phyloP scores from a whole-genome alignment of 2,113 vertebrate species.

The Notarius lentiginosus region DNA sequence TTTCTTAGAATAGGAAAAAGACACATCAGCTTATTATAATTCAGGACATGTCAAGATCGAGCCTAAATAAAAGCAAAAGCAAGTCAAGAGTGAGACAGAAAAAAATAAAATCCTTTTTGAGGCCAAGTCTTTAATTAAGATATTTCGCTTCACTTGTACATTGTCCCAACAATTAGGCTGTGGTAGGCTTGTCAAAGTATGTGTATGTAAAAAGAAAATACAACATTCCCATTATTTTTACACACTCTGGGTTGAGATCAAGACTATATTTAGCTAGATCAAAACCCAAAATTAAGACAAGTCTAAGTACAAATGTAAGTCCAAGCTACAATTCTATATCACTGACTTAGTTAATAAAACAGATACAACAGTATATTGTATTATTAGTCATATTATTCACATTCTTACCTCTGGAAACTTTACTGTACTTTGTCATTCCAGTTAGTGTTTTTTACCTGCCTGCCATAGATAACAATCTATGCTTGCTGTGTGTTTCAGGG shows the following conservation, averaged over 20 bases:
- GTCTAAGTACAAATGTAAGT: background rate
- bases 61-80: background rate
- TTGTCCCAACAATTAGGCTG: background rate
- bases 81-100: too few species aligned
- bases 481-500: slow-evolving; percentile 62
- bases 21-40: too few species aligned
- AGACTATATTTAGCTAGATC: background rate
- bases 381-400: background rate
- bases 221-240: background rate
- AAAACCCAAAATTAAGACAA: background rate
- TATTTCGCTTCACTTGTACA: background rate
- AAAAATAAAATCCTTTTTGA: too few species aligned
- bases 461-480: background rate
- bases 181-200: background rate
- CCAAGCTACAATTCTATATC: background rate
- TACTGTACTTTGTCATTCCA: background rate
- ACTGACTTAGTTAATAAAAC: background rate
- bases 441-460: background rate
- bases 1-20: too few species aligned
- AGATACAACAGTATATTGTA: background rate
- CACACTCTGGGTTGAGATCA: background rate
- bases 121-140: background rate
- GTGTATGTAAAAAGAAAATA: background rate
- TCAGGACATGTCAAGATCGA: too few species aligned
- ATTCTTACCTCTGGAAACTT: background rate